Conservation (phyloP, 2,113 vertebrate genomes). For the Nansenia antarctica region DNA sequence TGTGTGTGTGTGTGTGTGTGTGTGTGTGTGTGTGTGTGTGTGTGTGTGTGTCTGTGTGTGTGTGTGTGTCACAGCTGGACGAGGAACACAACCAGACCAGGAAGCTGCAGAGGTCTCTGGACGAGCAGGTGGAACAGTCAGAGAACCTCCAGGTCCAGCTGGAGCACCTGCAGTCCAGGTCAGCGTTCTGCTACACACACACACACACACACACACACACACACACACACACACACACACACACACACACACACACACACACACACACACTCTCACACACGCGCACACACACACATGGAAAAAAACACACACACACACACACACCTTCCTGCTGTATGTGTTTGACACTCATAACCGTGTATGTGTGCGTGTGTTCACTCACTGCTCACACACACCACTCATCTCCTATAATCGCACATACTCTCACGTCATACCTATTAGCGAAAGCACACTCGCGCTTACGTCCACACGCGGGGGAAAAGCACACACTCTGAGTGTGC, state of each 20-base stretch:
- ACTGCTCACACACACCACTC: not conserved
- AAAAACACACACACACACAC: too few relatives aligned
- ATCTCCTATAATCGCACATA: not conserved
- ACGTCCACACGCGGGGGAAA: too few relatives aligned
- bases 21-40: not conserved
- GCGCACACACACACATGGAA: not conserved
- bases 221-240: slow-evolving; percentile 12
- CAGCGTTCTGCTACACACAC: slow-evolving; percentile 2
- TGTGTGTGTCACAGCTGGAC: slow-evolving; percentile 67
- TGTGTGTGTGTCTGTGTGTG: not conserved
- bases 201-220: slow-evolving; percentile 12
- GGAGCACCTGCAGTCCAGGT: slow-evolving; percentile 91
- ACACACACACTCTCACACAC: not conserved
- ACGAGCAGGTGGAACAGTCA: slow-evolving; percentile 88
- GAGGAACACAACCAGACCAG: slow-evolving; percentile 88
- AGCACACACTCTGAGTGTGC: not conserved
- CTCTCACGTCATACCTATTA: not conserved
- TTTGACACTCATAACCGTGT: too few relatives aligned
- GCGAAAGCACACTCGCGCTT: too few relatives aligned
- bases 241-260: not conserved
- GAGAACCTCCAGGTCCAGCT: slow-evolving; percentile 91
- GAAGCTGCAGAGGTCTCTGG: slow-evolving; percentile 88
- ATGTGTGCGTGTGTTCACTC: too few relatives aligned
- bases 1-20: not conserved
- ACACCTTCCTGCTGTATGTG: too few relatives aligned